phyloP scores from a whole-genome alignment of 1,140 invertebrate genomes.

The Parasteatoda tepidariorum region DNA sequence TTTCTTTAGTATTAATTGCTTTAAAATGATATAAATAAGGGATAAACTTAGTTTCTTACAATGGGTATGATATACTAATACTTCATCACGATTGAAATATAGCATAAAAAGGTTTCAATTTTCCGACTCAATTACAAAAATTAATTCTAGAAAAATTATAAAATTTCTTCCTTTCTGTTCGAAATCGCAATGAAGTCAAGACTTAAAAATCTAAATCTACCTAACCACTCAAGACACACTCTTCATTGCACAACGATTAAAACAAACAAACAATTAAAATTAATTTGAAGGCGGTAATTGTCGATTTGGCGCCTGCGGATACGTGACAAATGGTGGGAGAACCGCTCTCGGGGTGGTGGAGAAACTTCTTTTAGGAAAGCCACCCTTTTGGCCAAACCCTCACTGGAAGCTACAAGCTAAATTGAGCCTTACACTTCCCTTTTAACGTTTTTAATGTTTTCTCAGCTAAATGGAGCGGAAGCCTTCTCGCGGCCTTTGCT shows the following conservation, averaged over 20 bases:
- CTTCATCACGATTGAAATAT: too few species aligned
- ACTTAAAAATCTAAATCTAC: too few species aligned
- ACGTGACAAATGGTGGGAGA: conserved; percentile 49
- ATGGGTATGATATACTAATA: too few species aligned
- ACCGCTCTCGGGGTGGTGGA: background rate
- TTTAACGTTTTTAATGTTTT: conserved; percentile 59
- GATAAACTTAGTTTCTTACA: too few species aligned
- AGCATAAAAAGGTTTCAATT: too few species aligned
- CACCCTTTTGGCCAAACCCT: background rate
- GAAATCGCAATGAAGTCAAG: too few species aligned
- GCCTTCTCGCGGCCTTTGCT: conserved; percentile 6
- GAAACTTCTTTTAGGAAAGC: background rate
- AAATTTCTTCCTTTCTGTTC: too few species aligned
- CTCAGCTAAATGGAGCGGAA: conserved; percentile 48
- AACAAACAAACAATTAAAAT: conserved; percentile 58
- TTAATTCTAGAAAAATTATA: too few species aligned
- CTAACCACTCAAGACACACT: too few species aligned
- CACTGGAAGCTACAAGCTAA: conserved; percentile 37
- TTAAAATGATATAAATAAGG: too few species aligned
- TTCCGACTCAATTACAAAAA: too few species aligned
- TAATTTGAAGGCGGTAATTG: conserved; percentile 45
- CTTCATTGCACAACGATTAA: background rate
- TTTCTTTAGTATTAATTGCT: too few species aligned
- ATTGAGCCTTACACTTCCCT: conserved; percentile 50
- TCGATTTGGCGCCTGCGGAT: conserved; percentile 17